Conservation (phyloP, 1,140 invertebrate species). For the Dryas iulia region DNA sequence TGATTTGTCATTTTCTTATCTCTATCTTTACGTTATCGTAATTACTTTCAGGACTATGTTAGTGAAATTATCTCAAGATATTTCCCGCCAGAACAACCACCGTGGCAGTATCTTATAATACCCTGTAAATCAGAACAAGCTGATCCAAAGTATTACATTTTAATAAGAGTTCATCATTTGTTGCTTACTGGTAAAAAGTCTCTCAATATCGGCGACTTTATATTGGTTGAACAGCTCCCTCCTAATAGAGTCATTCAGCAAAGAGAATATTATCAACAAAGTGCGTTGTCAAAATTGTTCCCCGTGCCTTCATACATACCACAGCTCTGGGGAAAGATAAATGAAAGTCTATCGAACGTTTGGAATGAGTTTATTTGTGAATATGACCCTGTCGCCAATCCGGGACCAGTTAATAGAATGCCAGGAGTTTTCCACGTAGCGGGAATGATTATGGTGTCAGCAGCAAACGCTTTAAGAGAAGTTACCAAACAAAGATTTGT, state of each 20-base stretch:
- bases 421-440: slow-evolving; percentile 82
- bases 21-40: no score
- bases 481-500: slow-evolving; percentile 65
- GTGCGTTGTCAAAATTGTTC: slow-evolving; percentile 82
- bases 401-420: slow-evolving; percentile 82
- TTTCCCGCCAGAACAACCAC: slow-evolving; percentile 84
- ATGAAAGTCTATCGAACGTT: slow-evolving; percentile 85
- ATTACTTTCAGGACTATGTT: slow-evolving; percentile 86
- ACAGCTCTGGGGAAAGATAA: slow-evolving; percentile 83
- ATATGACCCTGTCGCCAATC: slow-evolving; percentile 88
- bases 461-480: slow-evolving; percentile 82
- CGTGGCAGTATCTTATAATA: slow-evolving; percentile 91
- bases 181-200: slow-evolving; percentile 85
- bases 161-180: slow-evolving; percentile 88
- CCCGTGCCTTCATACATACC: slow-evolving; percentile 84
- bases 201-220: slow-evolving; percentile 86
- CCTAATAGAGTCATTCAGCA: slow-evolving; percentile 56
- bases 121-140: slow-evolving; percentile 79
- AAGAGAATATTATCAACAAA: slow-evolving; percentile 51
- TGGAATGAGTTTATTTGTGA: slow-evolving; percentile 91
- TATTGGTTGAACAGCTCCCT: slow-evolving; percentile 83
- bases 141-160: slow-evolving; percentile 85
- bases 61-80: slow-evolving; percentile 90
- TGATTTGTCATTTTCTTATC: background rate
- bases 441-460: slow-evolving; percentile 82